These are phyloP conservation scores for Mormyrops boulengeri DNA, from an alignment of 2,797 vertebrate species.

Conservation along the genomic window DNA sequence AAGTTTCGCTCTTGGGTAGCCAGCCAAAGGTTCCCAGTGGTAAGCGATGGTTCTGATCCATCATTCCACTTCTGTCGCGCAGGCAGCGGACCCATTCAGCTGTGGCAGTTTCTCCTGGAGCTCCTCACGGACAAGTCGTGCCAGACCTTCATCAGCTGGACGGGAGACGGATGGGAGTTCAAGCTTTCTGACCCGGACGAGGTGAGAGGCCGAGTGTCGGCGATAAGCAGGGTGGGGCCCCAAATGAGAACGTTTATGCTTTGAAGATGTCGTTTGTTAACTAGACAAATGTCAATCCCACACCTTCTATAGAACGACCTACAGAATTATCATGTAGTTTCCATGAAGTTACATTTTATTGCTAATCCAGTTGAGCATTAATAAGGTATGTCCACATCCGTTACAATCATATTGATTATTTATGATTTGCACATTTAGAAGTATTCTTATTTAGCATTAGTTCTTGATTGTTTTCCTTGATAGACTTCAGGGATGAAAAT, in stretches of 20 bases:
- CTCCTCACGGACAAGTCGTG: conserved; percentile 98
- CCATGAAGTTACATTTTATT: not conserved
- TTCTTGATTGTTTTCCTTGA: not conserved
- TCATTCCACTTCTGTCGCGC: conserved; percentile 22
- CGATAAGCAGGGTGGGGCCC: no score
- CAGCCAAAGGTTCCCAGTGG: not conserved
- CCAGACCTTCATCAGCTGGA: conserved; percentile 99
- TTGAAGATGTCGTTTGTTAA: not conserved
- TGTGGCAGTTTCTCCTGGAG: conserved; percentile 98
- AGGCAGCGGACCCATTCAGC: conserved; percentile 98
- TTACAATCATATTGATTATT: not conserved
- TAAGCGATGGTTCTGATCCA: not conserved
- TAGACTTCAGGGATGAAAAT: not conserved
- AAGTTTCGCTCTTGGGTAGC: not conserved
- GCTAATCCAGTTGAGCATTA: not conserved
- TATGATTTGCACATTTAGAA: not conserved
- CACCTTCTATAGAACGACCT: not conserved
- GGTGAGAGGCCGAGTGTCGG: conserved; percentile 63
- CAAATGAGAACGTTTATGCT: not conserved
- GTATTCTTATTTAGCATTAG: not conserved
- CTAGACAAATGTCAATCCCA: not conserved
- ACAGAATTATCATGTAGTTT: not conserved
- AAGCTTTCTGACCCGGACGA: conserved; percentile 98
- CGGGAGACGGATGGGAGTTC: conserved; percentile 99
- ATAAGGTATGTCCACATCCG: not conserved